Evolutionary conservation across 2,113 vertebrate genomes (phyloP).

Genomic region (Oxyura jamaicensis): DNA sequence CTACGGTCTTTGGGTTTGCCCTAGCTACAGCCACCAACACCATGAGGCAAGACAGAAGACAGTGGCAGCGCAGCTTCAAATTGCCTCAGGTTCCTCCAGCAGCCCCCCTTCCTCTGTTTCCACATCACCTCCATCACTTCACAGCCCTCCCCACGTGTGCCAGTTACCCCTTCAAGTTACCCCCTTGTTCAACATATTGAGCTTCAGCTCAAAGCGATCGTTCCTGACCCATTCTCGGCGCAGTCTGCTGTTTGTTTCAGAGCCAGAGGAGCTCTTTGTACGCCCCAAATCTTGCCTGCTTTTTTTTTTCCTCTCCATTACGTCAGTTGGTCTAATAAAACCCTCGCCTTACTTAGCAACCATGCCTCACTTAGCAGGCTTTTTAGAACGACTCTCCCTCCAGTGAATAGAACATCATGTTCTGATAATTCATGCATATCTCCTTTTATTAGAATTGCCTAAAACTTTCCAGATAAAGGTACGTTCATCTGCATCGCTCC

Average conservation of each 20-base stretch:
- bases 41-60: neutral
- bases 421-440: conserved; percentile 63
- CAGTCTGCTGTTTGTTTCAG: conserved; percentile 11
- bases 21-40: neutral
- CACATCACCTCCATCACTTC: neutral
- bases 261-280: neutral
- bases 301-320: neutral
- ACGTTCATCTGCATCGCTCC: conserved; percentile 61
- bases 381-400: conserved; percentile 43
- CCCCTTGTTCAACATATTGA: neutral
- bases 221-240: neutral
- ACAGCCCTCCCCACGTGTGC: neutral
- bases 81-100: neutral
- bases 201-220: neutral
- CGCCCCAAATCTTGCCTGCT: conserved; percentile 21
- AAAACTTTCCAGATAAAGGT: conserved; percentile 75
- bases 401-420: conserved; percentile 56
- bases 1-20: rapidly evolving
- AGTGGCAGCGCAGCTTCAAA: neutral
- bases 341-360: conserved; percentile 68
- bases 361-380: conserved; percentile 45
- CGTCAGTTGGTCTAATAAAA: conserved; percentile 67
- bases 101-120: neutral
- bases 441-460: conserved; percentile 73
- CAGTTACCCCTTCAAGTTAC: neutral